Base-by-base conservation (phyloP, 1,140 invertebrate genomes). In the Megalopta genalis region DNA sequence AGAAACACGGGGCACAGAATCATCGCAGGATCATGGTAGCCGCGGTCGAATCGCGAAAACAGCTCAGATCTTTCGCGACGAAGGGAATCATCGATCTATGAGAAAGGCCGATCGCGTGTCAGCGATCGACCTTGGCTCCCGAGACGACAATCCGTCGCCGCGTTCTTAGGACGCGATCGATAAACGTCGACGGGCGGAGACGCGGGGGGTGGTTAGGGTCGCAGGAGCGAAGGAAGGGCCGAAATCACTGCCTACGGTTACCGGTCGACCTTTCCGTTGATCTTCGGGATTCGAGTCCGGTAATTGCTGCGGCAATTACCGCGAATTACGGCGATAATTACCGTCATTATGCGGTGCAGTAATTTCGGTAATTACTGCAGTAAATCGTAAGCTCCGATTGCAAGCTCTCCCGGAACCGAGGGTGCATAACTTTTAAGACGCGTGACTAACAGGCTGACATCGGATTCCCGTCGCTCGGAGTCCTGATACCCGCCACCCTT, bases 301-400 rank as follows among this genome's bases (percentile, higher is more conserved):
- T 86, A 86, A 86, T 86, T 86, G 84, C 81, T 49, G 64, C 52
- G 68, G 81, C 77, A 86, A 86, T 86, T 86, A 86, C 84, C 70
- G 39, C 70, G 81, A 83, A 86, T 86, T 86, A 86, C 81, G 70
- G 63, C 69, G 81, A 86, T 86, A 86, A 86, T 86, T 86, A 77
- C 84, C 74, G 63, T 77, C 81, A 83, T 86, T 86, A 86, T 75
- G 84, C 77, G 70, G 84, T 49, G 84, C 84, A 83, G 84, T 86
- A 86, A 86, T 86, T 86, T 86, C 74, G 84, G 84, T 86, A 86
- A 86, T 86, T 86, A 86, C 79, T 70, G 66, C 66, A 63, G 84
- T 86, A 81, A 86, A 86, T 86, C 84, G 85, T 75, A 72, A 79
- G 75, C 71, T 84, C 85, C 70, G 81, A 86, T 86, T 72, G 77